phyloP scores from a whole-genome alignment of 1,140 invertebrate species.

The Bombyx mori region DNA sequence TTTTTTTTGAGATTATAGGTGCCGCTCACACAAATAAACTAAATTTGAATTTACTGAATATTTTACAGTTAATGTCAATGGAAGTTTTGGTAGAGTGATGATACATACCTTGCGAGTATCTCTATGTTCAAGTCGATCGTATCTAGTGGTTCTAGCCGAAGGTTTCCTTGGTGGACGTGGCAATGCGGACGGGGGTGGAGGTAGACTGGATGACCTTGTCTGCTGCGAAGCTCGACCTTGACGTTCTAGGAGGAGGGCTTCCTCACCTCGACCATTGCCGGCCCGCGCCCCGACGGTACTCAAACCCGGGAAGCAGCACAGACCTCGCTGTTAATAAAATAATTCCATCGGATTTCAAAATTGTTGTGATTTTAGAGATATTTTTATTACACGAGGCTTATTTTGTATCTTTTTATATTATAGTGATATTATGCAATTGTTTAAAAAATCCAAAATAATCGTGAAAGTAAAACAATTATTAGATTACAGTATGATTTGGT shows the following conservation, averaged over 20 bases:
- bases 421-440: too few relatives aligned
- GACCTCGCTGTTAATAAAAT: constrained; percentile 76
- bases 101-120: constrained; percentile 71
- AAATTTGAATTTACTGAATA: too few relatives aligned
- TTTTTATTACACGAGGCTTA: too few relatives aligned
- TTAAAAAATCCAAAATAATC: too few relatives aligned
- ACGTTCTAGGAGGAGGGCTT: constrained; percentile 82
- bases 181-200: constrained; percentile 76
- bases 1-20: too few relatives aligned
- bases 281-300: constrained; percentile 74
- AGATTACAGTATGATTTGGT: too few relatives aligned
- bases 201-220: constrained; percentile 70
- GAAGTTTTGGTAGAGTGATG: not conserved
- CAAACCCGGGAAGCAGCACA: constrained; percentile 90
- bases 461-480: too few relatives aligned
- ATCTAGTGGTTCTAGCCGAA: constrained; percentile 70
- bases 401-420: too few relatives aligned
- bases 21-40: too few relatives aligned
- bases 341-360: too few relatives aligned
- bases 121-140: constrained; percentile 73
- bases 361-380: too few relatives aligned
- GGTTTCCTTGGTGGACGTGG: constrained; percentile 76
- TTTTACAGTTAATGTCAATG: too few relatives aligned
- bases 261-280: constrained; percentile 74
- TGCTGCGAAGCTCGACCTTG: constrained; percentile 83